Evolutionary conservation across 2,113 vertebrate genomes (phyloP), one percentile per base, ranked within the genome.

Genomic region (Sminthopsis crassicaudata): DNA sequence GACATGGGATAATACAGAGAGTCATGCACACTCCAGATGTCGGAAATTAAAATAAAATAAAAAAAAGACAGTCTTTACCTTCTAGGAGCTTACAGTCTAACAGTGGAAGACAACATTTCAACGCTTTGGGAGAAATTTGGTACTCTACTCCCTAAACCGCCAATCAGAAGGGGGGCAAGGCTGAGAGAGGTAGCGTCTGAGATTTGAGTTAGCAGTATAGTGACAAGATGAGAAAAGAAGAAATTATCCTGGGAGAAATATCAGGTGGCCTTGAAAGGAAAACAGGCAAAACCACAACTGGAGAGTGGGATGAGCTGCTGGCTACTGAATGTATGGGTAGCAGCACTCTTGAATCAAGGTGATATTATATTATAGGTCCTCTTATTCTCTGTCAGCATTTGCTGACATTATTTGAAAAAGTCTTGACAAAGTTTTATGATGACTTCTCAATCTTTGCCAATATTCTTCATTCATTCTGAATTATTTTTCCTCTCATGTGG

Each of bases 341-440:
- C 36, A 84, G n/a, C 36, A 84, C 16, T 84, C 36, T 23, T 84
- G 36, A 84, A 84, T 84, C 67, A 84, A 84, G 36, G 16, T 42
- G 1, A 84, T 1, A 84, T 42, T 84, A 42, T 90, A 50, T 92
- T 57, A 55, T 51, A 54, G 60, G 54, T 57, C 24, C 46, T 89
- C 26, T 89, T 90, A 1, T 52, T 27, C 9, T 91, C 91, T 94
- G 53, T 76, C 36, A 76, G 23, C 22, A 54, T 93, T 95, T 93
- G 42, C 19, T 90, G 60, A 57, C 36, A 92, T 88, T 53, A 92
- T 93, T 0, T 93, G 36, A 51, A 92, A 94, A 95, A 92, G 91
- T 94, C 89, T 92, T 60, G 54, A n/a, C 2, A 19, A 50, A 91
- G 2, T 57, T 57, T 57, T 26, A 57, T 57, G 8, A 57, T 57